Base-by-base conservation (phyloP, 2,113 vertebrate species). In the Hiodon tergisus region DNA sequence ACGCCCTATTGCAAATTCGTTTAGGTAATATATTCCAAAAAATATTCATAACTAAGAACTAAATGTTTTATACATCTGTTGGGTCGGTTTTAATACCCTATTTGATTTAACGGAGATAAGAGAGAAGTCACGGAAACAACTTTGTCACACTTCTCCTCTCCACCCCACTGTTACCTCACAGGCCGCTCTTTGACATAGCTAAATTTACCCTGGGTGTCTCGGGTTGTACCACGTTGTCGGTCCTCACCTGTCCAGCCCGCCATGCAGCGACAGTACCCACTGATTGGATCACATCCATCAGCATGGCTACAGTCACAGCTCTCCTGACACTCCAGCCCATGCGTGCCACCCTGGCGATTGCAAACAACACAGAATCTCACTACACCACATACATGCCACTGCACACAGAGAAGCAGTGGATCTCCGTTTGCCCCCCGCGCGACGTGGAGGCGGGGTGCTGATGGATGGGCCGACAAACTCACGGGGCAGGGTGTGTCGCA, bases 201-300 rank as follows among this genome's bases (percentile, higher is more conserved):
- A 9, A 53, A 16, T 17, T 16, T 3, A 5, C 13, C n/a, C 5
- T 54, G 11, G 55, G 5, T 67, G 47, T 67, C 77, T 75, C 61
- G 69, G 71, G 31, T 31, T 47, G 61, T 31, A 76, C 67, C 5
- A 6, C 2, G 58, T 2, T 9, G 47, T 48, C 67, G 77, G 62
- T 60, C 80, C 85, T 89, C 85, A 99, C 97, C 97, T 91, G 95
- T 98, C 97, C 97, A 99, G 17, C 97, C 97, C 0, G 97, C 93
- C 7, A 95, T 90, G 82, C 97, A 99, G 87, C 90, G 96, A 83
- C 97, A 99, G 84, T 95, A 93, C 3, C 97, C 97, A 0, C 92
- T 95, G 81, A 95, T 82, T 8, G 95, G 90, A 55, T 98, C 94
- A 2, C 97, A 99, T 62, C 96, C 94, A 2, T 96, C 92, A 0